Evolutionary conservation across 2,888 invertebrate genomes (phyloP).

Genomic region (Drosophila mayaguana): DNA sequence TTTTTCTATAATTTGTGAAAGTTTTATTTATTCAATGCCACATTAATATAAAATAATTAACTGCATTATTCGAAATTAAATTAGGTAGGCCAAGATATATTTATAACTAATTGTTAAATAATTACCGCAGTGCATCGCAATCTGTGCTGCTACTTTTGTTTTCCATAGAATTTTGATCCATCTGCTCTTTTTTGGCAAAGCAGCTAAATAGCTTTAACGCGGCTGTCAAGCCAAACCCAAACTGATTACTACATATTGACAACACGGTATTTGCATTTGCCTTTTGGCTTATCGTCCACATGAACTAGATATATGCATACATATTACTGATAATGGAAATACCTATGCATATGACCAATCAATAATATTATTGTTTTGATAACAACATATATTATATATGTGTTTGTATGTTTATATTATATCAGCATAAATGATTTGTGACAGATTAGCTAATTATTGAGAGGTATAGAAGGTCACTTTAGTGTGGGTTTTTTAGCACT

Average conservation of each 20-base stretch:
- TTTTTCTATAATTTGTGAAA: too few species aligned
- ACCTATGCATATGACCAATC: constrained; percentile 31
- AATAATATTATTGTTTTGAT: constrained; percentile 39
- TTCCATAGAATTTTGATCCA: background rate
- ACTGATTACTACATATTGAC: constrained; percentile 18
- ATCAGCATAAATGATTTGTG: background rate
- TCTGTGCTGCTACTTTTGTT: constrained; percentile 4
- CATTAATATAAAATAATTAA: too few species aligned
- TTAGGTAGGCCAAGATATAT: too few species aligned
- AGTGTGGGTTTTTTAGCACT: background rate
- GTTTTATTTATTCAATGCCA: too few species aligned
- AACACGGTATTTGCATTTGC: constrained; percentile 26
- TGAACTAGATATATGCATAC: background rate
- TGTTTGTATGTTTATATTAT: background rate
- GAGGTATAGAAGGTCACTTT: background rate
- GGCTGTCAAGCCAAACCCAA: constrained; percentile 32
- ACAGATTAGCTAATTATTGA: background rate
- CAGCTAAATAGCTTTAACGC: constrained; percentile 4
- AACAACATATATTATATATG: constrained; percentile 2
- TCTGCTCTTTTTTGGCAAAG: constrained; percentile 29
- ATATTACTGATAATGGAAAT: constrained; percentile 39
- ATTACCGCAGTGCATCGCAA: constrained; percentile 20
- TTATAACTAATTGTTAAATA: background rate
- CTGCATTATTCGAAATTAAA: too few species aligned
- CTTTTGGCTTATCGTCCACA: constrained; percentile 36